Evolutionary conservation across 1,140 invertebrate species (phyloP).

Genomic region (Atta colombica): DNA sequence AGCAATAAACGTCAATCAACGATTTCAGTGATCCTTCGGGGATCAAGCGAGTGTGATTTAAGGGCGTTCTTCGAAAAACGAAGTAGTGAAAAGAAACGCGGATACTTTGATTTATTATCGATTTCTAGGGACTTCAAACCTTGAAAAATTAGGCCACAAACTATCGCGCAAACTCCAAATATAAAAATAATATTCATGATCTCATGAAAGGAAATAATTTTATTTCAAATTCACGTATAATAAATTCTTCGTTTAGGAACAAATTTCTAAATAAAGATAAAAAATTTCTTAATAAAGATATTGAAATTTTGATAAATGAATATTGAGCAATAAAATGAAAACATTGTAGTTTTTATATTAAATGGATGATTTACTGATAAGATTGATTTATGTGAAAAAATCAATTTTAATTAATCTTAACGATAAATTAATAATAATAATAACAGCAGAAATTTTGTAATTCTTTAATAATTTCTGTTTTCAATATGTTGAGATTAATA

Average conservation of each 20-base stretch:
- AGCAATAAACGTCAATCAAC: constrained; percentile 56
- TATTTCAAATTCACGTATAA: neutral
- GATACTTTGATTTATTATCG: constrained; percentile 42
- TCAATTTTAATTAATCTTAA: neutral
- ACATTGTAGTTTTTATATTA: neutral
- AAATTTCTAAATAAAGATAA: too few species aligned
- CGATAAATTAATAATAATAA: neutral
- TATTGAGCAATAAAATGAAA: neutral
- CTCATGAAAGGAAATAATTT: neutral
- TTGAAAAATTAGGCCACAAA: constrained; percentile 2
- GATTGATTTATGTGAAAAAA: neutral
- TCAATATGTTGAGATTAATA: neutral
- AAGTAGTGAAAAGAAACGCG: constrained; percentile 2
- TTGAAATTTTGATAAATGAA: neutral
- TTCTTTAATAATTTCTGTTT: neutral
- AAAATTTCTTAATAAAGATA: too few species aligned
- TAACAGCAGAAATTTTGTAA: neutral
- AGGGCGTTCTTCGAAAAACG: neutral
- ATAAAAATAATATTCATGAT: constrained; percentile 4
- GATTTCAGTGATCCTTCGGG: constrained; percentile 12
- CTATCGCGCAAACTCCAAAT: neutral
- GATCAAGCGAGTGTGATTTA: constrained; percentile 34
- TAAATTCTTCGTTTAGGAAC: too few species aligned
- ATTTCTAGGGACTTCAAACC: neutral
- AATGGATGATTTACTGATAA: neutral